phyloP scores from a whole-genome alignment of 2,888 invertebrate genomes.

The Eremobia ochroleuca region DNA sequence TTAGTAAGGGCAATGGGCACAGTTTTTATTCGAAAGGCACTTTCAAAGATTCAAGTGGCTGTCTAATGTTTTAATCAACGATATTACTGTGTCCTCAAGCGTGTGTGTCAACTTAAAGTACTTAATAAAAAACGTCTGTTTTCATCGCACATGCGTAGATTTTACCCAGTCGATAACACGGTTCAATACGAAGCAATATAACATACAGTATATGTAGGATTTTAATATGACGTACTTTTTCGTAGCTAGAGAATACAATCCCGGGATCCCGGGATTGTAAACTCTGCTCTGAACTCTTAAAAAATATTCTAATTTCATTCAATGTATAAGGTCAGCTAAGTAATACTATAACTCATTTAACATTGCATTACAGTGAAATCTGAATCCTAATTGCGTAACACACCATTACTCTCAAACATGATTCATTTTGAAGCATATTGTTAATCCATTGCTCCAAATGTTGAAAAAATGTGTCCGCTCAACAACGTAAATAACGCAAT shows the following conservation, averaged over 20 bases:
- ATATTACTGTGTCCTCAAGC: neutral
- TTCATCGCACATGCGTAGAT: neutral
- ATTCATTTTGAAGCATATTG: too few species aligned
- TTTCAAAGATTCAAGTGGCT: conserved; percentile 19
- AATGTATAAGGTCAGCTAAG: conserved; percentile 2
- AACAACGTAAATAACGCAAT: too few species aligned
- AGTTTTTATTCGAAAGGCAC: conserved; percentile 29
- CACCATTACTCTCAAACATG: too few species aligned
- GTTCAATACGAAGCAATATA: neutral
- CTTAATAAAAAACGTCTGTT: neutral
- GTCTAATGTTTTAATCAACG: conserved; percentile 22
- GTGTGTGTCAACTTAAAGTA: conserved; percentile 4
- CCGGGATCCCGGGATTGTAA: too few species aligned
- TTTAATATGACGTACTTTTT: neutral
- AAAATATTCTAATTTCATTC: neutral
- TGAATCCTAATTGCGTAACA: too few species aligned
- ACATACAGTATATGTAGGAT: neutral
- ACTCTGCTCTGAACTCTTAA: too few species aligned
- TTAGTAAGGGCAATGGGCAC: neutral
- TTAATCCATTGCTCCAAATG: too few species aligned
- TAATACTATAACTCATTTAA: neutral
- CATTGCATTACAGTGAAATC: too few species aligned
- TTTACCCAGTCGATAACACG: neutral
- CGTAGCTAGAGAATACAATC: too few species aligned
- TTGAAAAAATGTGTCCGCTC: too few species aligned